These are phyloP conservation scores for Rhinoptilus africanus DNA, from an alignment of 2,113 vertebrate genomes.

Conservation along the genomic window DNA sequence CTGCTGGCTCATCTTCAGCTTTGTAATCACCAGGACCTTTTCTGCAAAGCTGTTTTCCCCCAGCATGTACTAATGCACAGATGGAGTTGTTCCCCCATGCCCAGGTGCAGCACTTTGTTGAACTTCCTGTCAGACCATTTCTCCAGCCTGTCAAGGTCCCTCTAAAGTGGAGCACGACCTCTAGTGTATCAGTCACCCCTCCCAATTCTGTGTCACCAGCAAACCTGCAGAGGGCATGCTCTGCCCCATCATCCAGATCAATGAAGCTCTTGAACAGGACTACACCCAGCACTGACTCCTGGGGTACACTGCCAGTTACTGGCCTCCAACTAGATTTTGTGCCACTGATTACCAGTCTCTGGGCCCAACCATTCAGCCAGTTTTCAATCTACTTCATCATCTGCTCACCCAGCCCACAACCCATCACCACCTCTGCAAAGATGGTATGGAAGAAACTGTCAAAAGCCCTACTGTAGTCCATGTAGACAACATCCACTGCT, in stretches of 20 bases:
- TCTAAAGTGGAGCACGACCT: accelerated
- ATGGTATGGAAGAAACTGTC: accelerated
- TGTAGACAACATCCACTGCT: accelerated
- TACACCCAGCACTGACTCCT: accelerated
- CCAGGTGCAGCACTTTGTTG: accelerated
- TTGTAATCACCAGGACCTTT: neutral
- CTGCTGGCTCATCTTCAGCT: accelerated
- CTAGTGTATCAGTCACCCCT: neutral
- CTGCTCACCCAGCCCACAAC: neutral
- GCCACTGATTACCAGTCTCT: neutral
- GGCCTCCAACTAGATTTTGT: neutral
- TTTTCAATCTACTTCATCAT: neutral
- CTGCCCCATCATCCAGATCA: neutral
- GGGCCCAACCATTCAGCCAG: accelerated
- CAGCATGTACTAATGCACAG: accelerated
- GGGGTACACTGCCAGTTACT: accelerated
- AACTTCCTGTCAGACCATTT: neutral
- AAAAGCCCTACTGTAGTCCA: neutral
- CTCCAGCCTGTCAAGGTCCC: accelerated
- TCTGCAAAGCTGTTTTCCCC: neutral
- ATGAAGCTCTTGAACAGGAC: accelerated
- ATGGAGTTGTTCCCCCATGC: accelerated
- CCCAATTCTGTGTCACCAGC: accelerated
- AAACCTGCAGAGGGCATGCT: neutral
- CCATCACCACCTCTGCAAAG: neutral